Evolutionary conservation across 2,888 invertebrate species (phyloP), one percentile per base, ranked within the genome.

Genomic region (Ornithoptera priamus): DNA sequence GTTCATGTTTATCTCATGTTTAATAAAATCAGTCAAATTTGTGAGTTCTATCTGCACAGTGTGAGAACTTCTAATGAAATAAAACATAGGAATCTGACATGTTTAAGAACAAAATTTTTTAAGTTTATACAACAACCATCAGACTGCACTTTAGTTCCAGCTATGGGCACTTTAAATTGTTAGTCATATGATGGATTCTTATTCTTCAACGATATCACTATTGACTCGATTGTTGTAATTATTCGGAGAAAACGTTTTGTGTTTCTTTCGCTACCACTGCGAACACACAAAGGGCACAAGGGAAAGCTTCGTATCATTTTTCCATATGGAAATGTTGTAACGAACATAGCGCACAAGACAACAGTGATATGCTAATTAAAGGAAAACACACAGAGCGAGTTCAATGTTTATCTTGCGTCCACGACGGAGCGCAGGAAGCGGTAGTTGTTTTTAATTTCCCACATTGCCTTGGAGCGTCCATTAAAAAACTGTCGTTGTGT

Each of bases 331-430:
- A 91, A 92, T 92, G 85, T 84, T 88, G 85, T 85, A 87, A 83
- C 85, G 85, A 86, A 82, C 87, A 80, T 80, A 84, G 80, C 87
- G 86, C 76, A 84, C 85, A 92, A 92, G 92, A 92, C 88, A 90
- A 91, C 90, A 90, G 83, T 85, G 86, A 88, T 90, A 92, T 92
- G 92, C 83, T 92, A 92, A 92, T 92, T 92, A 90, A 92, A 92
- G 86, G 89, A 91, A 91, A 92, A 92, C 86, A 91, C 77, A 76
- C 82, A 80, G 84, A 84, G 82, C 82, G 85, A 80, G 80, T 81
- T 80, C 81, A 72, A 75, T 87, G 89, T 92, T 91, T 90, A 85
- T 87, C 87, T 90, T 89, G 79, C 81, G 84, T 82, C 83, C 81
- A 78, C 79, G 81, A 82, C 78, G 85, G 84, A 83, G 84, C 80